These are phyloP conservation scores for Haliclona indistincta DNA, from an alignment of 37 sponge, comb jelly and placozoan species.

Conservation along the genomic window DNA sequence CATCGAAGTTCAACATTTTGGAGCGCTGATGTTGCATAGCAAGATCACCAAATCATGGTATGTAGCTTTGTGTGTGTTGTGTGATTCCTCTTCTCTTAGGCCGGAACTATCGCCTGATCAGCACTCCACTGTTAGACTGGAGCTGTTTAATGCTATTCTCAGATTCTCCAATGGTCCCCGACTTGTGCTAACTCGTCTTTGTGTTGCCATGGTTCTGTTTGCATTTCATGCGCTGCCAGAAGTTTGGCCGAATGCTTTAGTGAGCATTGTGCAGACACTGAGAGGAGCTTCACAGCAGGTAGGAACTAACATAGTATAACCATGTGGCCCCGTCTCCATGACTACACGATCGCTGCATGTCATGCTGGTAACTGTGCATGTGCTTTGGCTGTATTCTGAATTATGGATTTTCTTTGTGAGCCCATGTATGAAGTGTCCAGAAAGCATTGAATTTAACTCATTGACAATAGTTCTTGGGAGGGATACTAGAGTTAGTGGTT, in stretches of 20 bases:
- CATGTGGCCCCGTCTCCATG: too few species aligned
- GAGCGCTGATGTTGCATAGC: slow-evolving; percentile 53
- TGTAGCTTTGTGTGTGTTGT: slow-evolving; percentile 3
- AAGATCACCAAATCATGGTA: slow-evolving; percentile 67
- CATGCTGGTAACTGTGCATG: too few species aligned
- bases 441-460: too few species aligned
- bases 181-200: slow-evolving; percentile 53
- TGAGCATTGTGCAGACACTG: slow-evolving; percentile 52
- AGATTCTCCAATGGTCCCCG: slow-evolving; percentile 38
- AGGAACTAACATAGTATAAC: neutral
- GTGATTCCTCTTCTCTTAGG: slow-evolving; percentile 20
- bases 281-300: slow-evolving; percentile 18
- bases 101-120: slow-evolving; percentile 57
- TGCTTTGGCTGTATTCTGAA: too few species aligned
- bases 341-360: too few species aligned
- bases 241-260: slow-evolving; percentile 69
- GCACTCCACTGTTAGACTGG: slow-evolving; percentile 35
- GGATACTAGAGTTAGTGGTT: too few species aligned
- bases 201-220: slow-evolving; percentile 52
- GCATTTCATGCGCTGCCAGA: slow-evolving; percentile 63
- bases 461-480: too few species aligned
- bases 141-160: slow-evolving; percentile 56
- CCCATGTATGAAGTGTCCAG: too few species aligned
- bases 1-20: slow-evolving; percentile 61
- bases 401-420: too few species aligned